phyloP scores from a whole-genome alignment of 2,113 vertebrate genomes.

The Psephotus haematonotus region DNA sequence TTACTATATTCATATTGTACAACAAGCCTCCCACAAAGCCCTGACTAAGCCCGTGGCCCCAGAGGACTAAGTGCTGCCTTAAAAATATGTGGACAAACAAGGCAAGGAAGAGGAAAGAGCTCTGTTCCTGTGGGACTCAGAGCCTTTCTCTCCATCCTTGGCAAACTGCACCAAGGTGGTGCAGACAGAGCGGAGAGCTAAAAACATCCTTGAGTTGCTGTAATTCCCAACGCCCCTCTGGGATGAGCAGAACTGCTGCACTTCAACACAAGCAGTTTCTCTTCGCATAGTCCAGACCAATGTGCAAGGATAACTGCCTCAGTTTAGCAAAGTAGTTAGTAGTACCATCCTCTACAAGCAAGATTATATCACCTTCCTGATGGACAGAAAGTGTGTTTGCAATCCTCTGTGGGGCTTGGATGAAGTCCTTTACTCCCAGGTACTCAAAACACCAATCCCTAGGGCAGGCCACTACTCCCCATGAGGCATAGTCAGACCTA shows the following conservation, averaged over 20 bases:
- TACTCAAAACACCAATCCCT: background rate
- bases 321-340: background rate
- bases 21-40: background rate
- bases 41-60: background rate
- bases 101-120: background rate
- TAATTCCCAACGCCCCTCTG: background rate
- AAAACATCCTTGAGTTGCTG: background rate
- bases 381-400: rapidly evolving
- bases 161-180: background rate
- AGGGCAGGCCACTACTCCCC: background rate
- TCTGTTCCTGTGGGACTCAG: background rate
- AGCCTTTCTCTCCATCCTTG: background rate
- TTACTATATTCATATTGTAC: background rate
- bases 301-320: background rate
- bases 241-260: background rate
- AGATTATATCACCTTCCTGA: background rate
- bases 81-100: background rate
- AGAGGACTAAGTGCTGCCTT: background rate
- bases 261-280: background rate
- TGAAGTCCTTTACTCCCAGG: background rate
- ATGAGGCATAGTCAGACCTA: background rate
- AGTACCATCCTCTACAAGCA: background rate
- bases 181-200: background rate
- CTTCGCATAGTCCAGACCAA: background rate
- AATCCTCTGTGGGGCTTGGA: background rate